Conservation (phyloP, 2,797 vertebrate species). For the Crocidura indochinensis region DNA sequence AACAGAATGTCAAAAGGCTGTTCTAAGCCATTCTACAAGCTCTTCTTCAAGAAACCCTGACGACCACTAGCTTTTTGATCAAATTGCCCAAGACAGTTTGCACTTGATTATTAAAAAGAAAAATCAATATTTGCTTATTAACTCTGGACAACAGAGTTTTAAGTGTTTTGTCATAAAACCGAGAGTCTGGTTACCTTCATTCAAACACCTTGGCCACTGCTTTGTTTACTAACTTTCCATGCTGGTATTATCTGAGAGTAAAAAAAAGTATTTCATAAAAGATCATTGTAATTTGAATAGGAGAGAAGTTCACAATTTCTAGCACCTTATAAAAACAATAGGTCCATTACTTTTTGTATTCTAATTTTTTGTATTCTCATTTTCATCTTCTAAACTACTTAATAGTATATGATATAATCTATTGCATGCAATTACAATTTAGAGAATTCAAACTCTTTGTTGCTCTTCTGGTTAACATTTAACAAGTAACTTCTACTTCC, state of each 20-base stretch:
- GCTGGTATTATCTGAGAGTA: not conserved
- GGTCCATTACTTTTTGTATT: not conserved
- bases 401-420: not conserved
- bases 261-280: not conserved
- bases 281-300: not conserved
- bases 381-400: not conserved
- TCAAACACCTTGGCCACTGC: not conserved
- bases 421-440: conserved; percentile 21
- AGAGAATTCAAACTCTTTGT: conserved; percentile 8
- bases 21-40: not conserved
- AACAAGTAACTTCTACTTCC: not conserved
- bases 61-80: not conserved
- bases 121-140: conserved; percentile 73
- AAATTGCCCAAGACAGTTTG: conserved; percentile 35
- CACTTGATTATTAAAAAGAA: conserved; percentile 75
- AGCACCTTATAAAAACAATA: not conserved
- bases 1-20: not conserved
- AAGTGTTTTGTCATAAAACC: conserved; percentile 70
- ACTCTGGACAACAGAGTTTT: conserved; percentile 38
- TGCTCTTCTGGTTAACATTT: not conserved
- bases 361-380: not conserved
- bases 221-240: not conserved
- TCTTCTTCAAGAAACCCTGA: conserved; percentile 19
- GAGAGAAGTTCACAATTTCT: not conserved
- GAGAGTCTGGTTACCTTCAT: conserved; percentile 12